Base-by-base conservation (phyloP, 2,797 vertebrate species). In the Micropoecilia bifurca region DNA sequence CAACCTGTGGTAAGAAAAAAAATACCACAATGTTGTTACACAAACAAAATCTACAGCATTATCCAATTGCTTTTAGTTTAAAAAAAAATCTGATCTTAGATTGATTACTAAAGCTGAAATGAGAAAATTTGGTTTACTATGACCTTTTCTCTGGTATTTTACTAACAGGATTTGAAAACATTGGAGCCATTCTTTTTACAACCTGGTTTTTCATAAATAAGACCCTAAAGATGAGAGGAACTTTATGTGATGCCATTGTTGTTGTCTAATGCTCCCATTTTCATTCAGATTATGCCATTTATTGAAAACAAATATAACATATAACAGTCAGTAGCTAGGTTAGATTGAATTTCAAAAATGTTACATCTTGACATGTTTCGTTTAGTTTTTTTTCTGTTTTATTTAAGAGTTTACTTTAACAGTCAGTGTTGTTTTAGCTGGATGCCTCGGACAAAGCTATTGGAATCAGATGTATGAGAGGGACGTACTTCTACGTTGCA, bases 361-460 rank as follows among this genome's bases (percentile, higher is more conserved):
- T 48, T 73, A 9, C 28, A 48, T 47, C 28, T 47, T 36, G 9
- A 25, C 36, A 36, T 13, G 16, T 50, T 50, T 73, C 53, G 20
- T 36, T 50, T 33, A 1, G 4, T 3, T 63, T 14, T 45, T 7
- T 46, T 45, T 7, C 28, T 25, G 22, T 73, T 6, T 25, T n/a
- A 74, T 83, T 81, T 71, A n/a, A 69, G 39, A 39, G 36, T 43
- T 69, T 13, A 69, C 14, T 69, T 46, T 45, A 71, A 85, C 86
- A 81, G 68, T 77, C 43, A 1, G 0, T 85, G 76, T 83, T 91
- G 66, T 83, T 84, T 83, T 79, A 86, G 84, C 78, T 33, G 41
- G 72, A 85, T 83, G 74, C 84, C 66, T 82, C 69, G 28, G 73
- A 47, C 4, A 77, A 81, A 76, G 36, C 75, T 39, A 59, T 45